Evolutionary conservation across 2,888 invertebrate genomes (phyloP), one percentile per base, ranked within the genome.

Genomic region (Drosophila eohydei): DNA sequence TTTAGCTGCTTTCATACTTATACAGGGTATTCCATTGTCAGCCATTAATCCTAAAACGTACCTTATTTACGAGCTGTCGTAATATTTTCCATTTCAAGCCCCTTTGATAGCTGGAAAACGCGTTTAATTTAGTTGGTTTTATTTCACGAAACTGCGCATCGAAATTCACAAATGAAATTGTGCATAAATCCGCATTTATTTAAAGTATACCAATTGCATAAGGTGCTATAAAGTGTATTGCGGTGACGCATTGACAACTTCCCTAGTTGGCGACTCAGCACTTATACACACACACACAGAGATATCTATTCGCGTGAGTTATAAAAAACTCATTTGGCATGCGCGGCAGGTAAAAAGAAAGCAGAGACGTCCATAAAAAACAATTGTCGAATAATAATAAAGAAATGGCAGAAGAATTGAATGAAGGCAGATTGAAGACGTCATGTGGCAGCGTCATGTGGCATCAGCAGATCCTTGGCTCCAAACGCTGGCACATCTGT

Each of bases 211-310:
- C 48, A 7, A 66, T 79, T 72, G 65, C 64, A 60, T 58, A 69
- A 74, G 64, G 28, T 11, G 2, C 21, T 9, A 46, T 38, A 50
- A 41, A 34, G 43, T 38, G 34, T 43, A 6, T 34, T 56, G 14
- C 32, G 43, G 56, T 81, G 81, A 83, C 75, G 57, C 81, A 81
- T 73, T 50, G 16, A 14, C 28, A 79, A 74, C 68, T 66, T 74
- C 77, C 70, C 71, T 66, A 44, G 40, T 21, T 51, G 59, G 40
- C 14, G 40, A 14, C 48, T 40, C 50, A 11, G 40, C 32, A n/a
- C 38, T 9, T 56, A 34, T 11, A n/a, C 46, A 28, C n/a, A 48
- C 30, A 30, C 4, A 21, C 4, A 11, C 26, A 12, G 9, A 21
- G 16, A 21, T 54, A 28, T 28, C 26, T 28, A 40, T n/a, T 28